Conservation (phyloP, 2,888 invertebrate genomes). For the Gisinianus flammeolus region DNA sequence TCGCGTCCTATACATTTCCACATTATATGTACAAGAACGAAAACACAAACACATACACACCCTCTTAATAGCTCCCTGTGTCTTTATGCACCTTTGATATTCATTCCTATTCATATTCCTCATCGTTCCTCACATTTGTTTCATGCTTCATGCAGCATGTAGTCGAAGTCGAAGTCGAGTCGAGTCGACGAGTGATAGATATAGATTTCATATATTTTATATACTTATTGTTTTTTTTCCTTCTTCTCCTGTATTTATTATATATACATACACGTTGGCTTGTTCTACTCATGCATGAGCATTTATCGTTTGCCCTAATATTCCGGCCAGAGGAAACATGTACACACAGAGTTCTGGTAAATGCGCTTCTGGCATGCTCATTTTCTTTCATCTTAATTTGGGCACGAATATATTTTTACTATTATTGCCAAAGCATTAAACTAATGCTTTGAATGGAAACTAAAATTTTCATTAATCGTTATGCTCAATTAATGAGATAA, state of each 20-base stretch:
- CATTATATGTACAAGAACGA: conserved; percentile 23
- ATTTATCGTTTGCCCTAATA: conserved; percentile 39
- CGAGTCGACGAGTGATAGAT: no score
- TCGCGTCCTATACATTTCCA: conserved; percentile 17
- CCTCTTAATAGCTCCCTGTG: conserved; percentile 29
- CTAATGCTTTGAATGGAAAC: conserved; percentile 24
- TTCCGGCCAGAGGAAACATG: conserved; percentile 37
- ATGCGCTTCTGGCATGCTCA: conserved; percentile 27
- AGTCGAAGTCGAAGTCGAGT: not conserved
- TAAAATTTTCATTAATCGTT: conserved; percentile 34
- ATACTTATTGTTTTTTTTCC: no score
- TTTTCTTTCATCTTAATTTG: conserved; percentile 39
- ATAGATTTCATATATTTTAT: no score
- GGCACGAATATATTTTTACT: conserved; percentile 34
- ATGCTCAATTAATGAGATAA: conserved; percentile 36
- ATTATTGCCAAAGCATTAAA: conserved; percentile 20
- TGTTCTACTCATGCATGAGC: conserved; percentile 26
- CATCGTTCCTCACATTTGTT: not conserved
- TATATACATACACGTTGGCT: no score
- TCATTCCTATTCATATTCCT: conserved; percentile 1
- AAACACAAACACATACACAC: conserved; percentile 39
- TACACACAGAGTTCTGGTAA: not conserved
- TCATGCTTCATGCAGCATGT: not conserved
- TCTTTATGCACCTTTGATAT: conserved; percentile 29
- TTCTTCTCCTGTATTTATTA: no score